Percentiles rank a stretch among this genome's conserved stretches.
phyloP scores from a whole-genome alignment of 2,113 vertebrate species.

The Athene cunicularia region DNA sequence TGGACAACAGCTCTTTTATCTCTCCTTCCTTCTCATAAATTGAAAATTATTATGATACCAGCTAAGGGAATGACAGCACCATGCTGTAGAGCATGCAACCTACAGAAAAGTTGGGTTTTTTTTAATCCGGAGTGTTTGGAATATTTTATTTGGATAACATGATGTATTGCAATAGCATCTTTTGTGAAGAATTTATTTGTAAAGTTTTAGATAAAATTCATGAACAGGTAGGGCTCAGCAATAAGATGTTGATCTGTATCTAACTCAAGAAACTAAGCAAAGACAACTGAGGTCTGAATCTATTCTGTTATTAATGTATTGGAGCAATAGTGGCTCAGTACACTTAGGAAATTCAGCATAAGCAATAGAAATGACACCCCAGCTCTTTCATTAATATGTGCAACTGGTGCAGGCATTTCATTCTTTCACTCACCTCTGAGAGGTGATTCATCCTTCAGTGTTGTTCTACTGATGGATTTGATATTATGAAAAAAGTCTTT shows the following conservation, averaged over 20 bases:
- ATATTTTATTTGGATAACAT: background rate
- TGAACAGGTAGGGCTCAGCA: background rate
- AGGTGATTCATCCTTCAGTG: background rate
- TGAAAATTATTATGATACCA: background rate
- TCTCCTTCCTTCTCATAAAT: background rate
- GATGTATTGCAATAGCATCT: background rate
- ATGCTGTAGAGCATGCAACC: background rate
- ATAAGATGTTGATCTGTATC: background rate
- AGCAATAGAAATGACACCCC: background rate
- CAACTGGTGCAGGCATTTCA: background rate
- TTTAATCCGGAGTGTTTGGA: background rate
- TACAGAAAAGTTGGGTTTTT: background rate
- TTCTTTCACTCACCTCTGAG: background rate
- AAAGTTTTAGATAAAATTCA: background rate
- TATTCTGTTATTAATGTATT: background rate
- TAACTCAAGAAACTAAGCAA: background rate
- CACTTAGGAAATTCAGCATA: background rate
- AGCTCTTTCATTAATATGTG: background rate
- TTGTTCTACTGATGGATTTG: background rate
- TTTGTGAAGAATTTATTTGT: background rate
- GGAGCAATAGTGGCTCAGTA: background rate
- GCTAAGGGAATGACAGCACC: background rate
- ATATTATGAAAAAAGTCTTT: background rate
- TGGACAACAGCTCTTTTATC: background rate
- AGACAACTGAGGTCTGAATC: background rate